These are phyloP conservation scores for Andrena hattorfiana DNA, from an alignment of 2,888 invertebrate species.

Conservation along the genomic window DNA sequence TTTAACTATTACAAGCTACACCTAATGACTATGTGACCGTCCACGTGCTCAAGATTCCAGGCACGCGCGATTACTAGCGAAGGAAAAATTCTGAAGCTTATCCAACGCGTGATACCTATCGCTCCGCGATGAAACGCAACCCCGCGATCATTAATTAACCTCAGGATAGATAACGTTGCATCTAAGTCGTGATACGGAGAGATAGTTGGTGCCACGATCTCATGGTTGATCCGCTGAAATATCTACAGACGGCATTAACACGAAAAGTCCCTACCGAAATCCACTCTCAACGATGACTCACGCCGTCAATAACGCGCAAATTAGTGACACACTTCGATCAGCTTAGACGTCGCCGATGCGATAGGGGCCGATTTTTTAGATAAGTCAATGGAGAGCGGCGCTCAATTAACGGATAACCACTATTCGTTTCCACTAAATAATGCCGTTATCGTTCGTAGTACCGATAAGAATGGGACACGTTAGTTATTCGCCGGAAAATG, in stretches of 20 bases:
- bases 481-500: conserved; percentile 3
- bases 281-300: conserved; percentile 36
- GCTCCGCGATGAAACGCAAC: not conserved
- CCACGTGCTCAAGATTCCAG: conserved; percentile 36
- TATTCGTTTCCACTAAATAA: conserved; percentile 44
- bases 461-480: conserved; percentile 14
- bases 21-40: conserved; percentile 24
- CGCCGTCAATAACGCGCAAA: conserved; percentile 44
- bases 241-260: no score
- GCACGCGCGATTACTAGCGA: conserved; percentile 12
- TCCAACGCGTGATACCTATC: not conserved
- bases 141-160: not conserved
- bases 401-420: conserved; percentile 43
- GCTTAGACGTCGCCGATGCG: conserved; percentile 26
- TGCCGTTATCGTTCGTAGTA: conserved; percentile 29
- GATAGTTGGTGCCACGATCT: not conserved
- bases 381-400: conserved; percentile 44
- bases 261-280: conserved; percentile 17
- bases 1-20: conserved; percentile 36
- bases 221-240: not conserved
- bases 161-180: not conserved
- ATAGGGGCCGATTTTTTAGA: conserved; percentile 29
- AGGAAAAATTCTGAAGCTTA: conserved; percentile 1
- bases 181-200: not conserved
- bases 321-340: conserved; percentile 53